A percentile compares a stretch with the other conserved stretches of the same genome.
Conservation (phyloP, 2,888 invertebrate genomes). For the Dryadula phaetusa region DNA sequence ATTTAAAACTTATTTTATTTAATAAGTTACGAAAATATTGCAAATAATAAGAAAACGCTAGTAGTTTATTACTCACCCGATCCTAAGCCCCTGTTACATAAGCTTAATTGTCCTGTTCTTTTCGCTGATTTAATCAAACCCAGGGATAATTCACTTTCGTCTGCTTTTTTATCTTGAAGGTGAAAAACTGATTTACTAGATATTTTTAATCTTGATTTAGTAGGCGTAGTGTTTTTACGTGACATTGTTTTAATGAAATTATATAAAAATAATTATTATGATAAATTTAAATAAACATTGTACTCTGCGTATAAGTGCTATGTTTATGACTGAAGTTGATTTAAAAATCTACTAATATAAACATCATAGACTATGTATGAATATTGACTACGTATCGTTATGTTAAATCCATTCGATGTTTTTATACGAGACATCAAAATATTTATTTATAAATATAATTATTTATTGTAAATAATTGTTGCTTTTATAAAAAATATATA, state of each 20-base stretch:
- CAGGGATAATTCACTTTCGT: constrained; percentile 87
- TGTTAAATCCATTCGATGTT: neutral
- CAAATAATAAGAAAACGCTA: neutral
- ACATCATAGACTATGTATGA: neutral
- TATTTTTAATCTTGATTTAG: constrained; percentile 68
- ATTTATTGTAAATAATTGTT: too few relatives aligned
- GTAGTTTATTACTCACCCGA: constrained; percentile 82
- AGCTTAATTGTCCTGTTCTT: constrained; percentile 91
- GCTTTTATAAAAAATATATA: too few relatives aligned
- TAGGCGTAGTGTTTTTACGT: constrained; percentile 55
- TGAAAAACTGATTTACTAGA: constrained; percentile 86
- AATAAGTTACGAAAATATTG: neutral
- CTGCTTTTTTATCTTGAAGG: constrained; percentile 88
- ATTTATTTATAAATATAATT: too few relatives aligned
- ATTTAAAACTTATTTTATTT: neutral
- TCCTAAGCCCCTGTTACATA: constrained; percentile 89
- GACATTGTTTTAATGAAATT: constrained; percentile 60
- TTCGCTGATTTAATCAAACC: constrained; percentile 91
- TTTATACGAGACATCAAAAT: neutral
- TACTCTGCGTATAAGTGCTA: neutral
- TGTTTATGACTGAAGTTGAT: neutral
- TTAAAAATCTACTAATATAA: constrained; percentile 18
- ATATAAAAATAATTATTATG: neutral
- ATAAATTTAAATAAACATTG: constrained; percentile 12
- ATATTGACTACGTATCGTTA: neutral